Base-by-base conservation (phyloP, 2,113 vertebrate genomes). In the Salvelinus fontinalis region DNA sequence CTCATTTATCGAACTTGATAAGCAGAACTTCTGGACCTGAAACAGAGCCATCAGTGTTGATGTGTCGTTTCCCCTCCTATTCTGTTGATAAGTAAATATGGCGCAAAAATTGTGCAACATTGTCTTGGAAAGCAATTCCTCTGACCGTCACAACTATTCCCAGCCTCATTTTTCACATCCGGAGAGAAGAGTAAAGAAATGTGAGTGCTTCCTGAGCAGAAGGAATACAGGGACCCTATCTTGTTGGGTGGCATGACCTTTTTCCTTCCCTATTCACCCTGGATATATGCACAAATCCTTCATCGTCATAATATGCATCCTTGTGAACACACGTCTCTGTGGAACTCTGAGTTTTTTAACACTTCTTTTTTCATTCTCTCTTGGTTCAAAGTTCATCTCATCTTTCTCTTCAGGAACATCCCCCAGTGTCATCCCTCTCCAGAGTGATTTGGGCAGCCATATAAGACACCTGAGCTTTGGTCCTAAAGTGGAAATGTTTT, bases 61-160 rank as follows among this genome's bases (percentile, higher is more conserved):
- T 84, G 72, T 70, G 54, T 83, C 75, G 74, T 66, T 49, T 74
- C 0, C 73, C 75, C 74, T 59, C 79, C 79, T 80, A 67, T 74
- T 84, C 75, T 39, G 71, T 81, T 80, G 80, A 82, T 90, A 80
- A 92, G 89, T 85, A 82, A 86, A 87, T 82, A 85, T 83, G 82
- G 77, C 83, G 79, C 76, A 87, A 85, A 87, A 88, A 88, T 83
- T 80, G 78, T 71, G 75, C 66, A 70, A 65, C 73, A 81, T 74
- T 74, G 86, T 91, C 79, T 77, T 39, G 77, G 85, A 84, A 91
- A 89, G 87, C 89, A 91, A 91, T 93, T 89, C 85, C 79, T 92
- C 86, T 78, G 81, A 82, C 82, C 51, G 84, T 91, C 90, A 89
- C 85, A 85, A 86, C 88, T 90, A 92, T 92, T 91, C 80, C 68